A percentile compares a stretch with the other conserved stretches of the same genome.
Evolutionary conservation across 1,140 invertebrate genomes (phyloP).

Genomic region (Penaeus chinensis): DNA sequence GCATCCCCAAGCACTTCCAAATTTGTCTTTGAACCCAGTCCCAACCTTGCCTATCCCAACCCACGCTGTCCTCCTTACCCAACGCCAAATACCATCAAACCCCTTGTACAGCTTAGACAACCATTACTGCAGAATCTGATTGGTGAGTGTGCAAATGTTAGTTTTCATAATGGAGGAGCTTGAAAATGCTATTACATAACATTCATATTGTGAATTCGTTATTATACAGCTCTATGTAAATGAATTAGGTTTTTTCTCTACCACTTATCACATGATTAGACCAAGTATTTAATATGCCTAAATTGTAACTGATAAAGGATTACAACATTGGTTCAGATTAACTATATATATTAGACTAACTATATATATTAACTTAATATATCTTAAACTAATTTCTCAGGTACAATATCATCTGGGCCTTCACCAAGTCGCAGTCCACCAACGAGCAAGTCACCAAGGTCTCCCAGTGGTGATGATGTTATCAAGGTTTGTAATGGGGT

Average conservation of each 20-base stretch:
- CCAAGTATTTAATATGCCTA: too few relatives aligned
- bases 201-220: too few relatives aligned
- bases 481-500: slow-evolving; percentile 37
- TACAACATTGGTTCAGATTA: neutral
- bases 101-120: slow-evolving; percentile 88
- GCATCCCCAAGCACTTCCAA: slow-evolving; percentile 68
- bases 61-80: slow-evolving; percentile 90
- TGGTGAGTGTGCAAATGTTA: slow-evolving; percentile 27
- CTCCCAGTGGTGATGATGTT: slow-evolving; percentile 47
- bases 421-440: slow-evolving; percentile 63
- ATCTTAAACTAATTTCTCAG: slow-evolving; percentile 26
- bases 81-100: slow-evolving; percentile 80
- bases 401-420: slow-evolving; percentile 63
- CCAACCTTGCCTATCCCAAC: slow-evolving; percentile 83
- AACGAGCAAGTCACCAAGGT: slow-evolving; percentile 43
- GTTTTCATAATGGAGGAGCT: neutral
- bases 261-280: too few relatives aligned
- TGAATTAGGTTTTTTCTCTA: too few relatives aligned
- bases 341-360: neutral
- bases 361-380: neutral
- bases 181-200: neutral
- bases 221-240: too few relatives aligned
- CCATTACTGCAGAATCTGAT: slow-evolving; percentile 68
- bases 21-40: slow-evolving; percentile 52
- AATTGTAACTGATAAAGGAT: too few relatives aligned